Conservation (phyloP, 2,113 vertebrate species). For the Megatriorchis doriae region DNA sequence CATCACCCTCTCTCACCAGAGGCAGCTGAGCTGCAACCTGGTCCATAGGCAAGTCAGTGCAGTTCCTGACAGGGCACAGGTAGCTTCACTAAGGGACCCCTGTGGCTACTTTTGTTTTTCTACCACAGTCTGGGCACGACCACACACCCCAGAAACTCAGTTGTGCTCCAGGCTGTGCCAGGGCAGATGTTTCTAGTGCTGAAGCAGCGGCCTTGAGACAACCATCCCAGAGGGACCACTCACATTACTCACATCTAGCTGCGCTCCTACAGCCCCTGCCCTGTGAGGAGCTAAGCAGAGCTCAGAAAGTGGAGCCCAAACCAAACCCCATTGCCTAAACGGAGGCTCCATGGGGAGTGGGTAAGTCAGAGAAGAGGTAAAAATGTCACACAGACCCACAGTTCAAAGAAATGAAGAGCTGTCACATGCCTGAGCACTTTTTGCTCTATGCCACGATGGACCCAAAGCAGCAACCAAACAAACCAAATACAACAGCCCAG, state of each 20-base stretch:
- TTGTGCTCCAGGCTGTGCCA: background rate
- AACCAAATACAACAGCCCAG: background rate
- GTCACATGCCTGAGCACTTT: background rate
- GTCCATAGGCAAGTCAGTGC: background rate
- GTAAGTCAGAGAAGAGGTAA: background rate
- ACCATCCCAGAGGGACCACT: background rate
- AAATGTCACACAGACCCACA: background rate
- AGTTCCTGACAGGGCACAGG: background rate
- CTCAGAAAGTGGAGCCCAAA: background rate
- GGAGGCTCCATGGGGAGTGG: accelerated
- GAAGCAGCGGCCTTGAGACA: background rate
- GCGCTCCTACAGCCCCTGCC: accelerated
- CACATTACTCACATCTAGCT: background rate
- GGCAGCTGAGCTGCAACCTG: background rate
- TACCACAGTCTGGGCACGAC: background rate
- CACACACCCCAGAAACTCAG: background rate
- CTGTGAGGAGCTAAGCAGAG: background rate
- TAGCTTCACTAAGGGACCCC: background rate
- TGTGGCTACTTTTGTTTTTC: background rate
- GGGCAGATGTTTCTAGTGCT: background rate
- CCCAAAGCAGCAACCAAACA: background rate
- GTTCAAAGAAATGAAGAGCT: background rate
- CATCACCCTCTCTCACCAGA: background rate
- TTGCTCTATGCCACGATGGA: background rate
- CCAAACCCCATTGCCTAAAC: background rate